Evolutionary conservation across 2,797 vertebrate species (phyloP).

Genomic region (Rhabdophis nuchalis): DNA sequence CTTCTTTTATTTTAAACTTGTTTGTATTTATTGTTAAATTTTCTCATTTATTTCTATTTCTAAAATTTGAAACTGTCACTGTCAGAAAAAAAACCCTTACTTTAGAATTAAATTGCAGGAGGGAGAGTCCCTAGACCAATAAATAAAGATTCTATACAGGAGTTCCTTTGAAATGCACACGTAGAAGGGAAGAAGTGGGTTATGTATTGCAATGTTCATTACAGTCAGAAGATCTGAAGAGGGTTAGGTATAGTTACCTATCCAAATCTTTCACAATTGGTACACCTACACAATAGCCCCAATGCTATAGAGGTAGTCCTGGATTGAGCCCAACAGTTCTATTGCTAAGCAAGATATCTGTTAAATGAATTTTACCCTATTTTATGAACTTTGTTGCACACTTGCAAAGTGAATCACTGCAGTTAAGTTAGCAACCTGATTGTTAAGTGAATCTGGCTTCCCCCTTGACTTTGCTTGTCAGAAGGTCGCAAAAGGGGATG

Average conservation of each 20-base stretch:
- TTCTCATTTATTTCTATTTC: neutral
- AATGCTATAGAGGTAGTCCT: neutral
- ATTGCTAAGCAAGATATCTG: neutral
- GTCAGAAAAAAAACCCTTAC: neutral
- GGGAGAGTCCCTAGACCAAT: neutral
- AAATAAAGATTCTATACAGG: neutral
- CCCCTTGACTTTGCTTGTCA: neutral
- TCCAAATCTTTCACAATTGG: neutral
- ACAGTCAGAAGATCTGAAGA: neutral
- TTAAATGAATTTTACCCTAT: neutral
- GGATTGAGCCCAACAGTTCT: neutral
- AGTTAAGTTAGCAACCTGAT: neutral
- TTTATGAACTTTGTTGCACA: neutral
- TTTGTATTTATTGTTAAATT: neutral
- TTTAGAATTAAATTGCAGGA: neutral
- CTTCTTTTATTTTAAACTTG: neutral
- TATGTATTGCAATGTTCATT: neutral
- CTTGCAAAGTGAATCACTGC: neutral
- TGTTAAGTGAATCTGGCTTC: neutral
- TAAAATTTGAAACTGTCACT: neutral
- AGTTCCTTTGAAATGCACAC: neutral
- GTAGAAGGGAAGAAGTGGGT: neutral
- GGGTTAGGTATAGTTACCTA: neutral
- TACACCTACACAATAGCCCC: neutral
- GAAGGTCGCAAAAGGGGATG: neutral